These are phyloP conservation scores for Melanocharis versteri DNA, from an alignment of 2,113 vertebrate genomes.

Conservation along the genomic window DNA sequence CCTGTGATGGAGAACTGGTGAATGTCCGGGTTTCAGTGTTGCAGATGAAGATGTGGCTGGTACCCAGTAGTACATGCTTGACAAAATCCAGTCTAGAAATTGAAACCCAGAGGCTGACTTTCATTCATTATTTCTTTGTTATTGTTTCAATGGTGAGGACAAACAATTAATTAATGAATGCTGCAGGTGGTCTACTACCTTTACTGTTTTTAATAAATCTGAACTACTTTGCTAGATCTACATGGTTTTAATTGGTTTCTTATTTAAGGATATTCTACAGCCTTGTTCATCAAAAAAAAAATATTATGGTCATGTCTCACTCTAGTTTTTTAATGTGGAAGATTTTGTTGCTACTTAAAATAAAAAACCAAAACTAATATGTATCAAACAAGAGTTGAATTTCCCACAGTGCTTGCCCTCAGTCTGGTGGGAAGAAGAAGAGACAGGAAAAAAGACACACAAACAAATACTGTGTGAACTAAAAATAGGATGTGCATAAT, in stretches of 20 bases:
- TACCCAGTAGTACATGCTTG: not conserved
- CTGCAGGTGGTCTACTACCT: not conserved
- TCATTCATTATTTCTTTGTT: not conserved
- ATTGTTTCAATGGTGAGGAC: not conserved
- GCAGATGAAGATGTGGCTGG: not conserved
- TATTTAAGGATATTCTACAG: not conserved
- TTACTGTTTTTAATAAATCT: not conserved
- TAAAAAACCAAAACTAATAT: not conserved
- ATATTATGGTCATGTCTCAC: not conserved
- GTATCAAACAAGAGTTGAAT: not conserved
- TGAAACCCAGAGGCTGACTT: not conserved
- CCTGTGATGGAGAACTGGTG: not conserved
- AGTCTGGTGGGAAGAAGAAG: not conserved
- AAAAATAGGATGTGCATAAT: not conserved
- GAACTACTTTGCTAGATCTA: not conserved
- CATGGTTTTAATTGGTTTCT: not conserved
- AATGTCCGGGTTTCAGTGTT: not conserved
- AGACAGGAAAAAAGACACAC: not conserved
- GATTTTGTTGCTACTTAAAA: not conserved
- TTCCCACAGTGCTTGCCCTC: constrained; percentile 15
- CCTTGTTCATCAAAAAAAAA: not conserved
- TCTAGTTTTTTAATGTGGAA: not conserved
- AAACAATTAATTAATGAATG: not conserved
- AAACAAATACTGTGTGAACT: constrained; percentile 5
- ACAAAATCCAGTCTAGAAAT: not conserved